Percentiles rank a stretch among this genome's conserved stretches.
phyloP scores from a whole-genome alignment of 2,888 invertebrate species.

The Drosophila longiperda region DNA sequence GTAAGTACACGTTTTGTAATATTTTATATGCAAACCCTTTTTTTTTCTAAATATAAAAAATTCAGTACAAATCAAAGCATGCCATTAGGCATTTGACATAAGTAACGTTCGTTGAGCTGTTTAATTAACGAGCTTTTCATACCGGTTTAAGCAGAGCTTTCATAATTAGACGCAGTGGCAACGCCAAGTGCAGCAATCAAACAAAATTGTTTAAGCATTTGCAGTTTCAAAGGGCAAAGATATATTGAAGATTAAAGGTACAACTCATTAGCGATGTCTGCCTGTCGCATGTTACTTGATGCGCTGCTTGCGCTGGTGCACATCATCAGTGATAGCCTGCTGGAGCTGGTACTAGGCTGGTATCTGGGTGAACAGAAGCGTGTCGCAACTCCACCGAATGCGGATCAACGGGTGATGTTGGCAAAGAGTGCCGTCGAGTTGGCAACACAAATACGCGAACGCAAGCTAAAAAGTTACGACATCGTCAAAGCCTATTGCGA shows the following conservation, averaged over 20 bases:
- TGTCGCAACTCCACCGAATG: constrained; percentile 69
- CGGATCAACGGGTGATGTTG: constrained; percentile 81
- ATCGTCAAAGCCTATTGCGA: constrained; percentile 91
- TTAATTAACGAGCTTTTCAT: constrained; percentile 3
- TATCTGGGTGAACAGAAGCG: constrained; percentile 76
- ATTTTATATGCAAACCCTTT: not conserved
- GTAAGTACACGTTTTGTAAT: not conserved
- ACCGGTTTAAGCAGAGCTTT: constrained; percentile 16
- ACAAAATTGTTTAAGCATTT: not conserved
- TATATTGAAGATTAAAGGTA: constrained; percentile 1
- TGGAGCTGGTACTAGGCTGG: constrained; percentile 81
- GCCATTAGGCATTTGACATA: not conserved
- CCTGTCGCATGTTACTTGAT: constrained; percentile 65
- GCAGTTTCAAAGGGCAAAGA: constrained; percentile 31
- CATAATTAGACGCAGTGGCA: constrained; percentile 35
- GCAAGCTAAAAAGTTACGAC: constrained; percentile 88
- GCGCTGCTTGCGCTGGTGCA: constrained; percentile 74
- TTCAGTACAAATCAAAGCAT: not conserved
- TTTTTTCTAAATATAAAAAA: not conserved
- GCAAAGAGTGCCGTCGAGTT: constrained; percentile 89
- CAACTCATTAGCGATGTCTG: constrained; percentile 55
- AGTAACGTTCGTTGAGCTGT: not conserved
- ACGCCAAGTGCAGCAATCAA: constrained; percentile 5
- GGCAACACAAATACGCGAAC: constrained; percentile 88
- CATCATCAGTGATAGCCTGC: constrained; percentile 70